A percentile compares a stretch with the other conserved stretches of the same genome.
Evolutionary conservation across 2,113 vertebrate species (phyloP).

Genomic region (Pelobates fuscus): DNA sequence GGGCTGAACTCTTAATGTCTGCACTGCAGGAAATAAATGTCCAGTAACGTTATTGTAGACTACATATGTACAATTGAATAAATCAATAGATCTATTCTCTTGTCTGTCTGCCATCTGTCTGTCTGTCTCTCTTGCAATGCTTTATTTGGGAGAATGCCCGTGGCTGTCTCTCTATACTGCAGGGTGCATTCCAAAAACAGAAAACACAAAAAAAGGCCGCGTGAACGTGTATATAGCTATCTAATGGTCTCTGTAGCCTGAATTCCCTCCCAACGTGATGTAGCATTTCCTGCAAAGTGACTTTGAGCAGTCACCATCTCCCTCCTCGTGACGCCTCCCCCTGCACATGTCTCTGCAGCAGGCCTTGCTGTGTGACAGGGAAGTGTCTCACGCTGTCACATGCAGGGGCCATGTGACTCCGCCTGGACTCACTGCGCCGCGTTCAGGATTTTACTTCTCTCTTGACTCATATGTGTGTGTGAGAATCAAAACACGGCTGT

Average conservation of each 20-base stretch:
- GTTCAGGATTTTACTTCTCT: slow-evolving; percentile 2
- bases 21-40: too few species aligned
- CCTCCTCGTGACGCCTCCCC: slow-evolving; percentile 47
- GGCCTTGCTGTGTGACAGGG: slow-evolving; percentile 48
- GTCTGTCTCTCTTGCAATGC: too few species aligned
- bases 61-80: too few species aligned
- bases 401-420: not conserved
- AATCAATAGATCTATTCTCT: too few species aligned
- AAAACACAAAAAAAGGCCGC: too few species aligned
- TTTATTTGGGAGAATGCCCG: too few species aligned
- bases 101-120: too few species aligned
- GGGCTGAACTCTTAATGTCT: too few species aligned
- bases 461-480: slow-evolving; percentile 37
- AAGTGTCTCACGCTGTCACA: slow-evolving; percentile 46
- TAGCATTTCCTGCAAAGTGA: slow-evolving; percentile 19
- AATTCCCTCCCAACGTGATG: slow-evolving; percentile 25
- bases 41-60: too few species aligned
- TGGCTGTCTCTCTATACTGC: too few species aligned
- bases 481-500: slow-evolving; percentile 39
- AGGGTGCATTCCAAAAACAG: too few species aligned
- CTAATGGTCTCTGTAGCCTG: not conserved
- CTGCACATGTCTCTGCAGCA: slow-evolving; percentile 56
- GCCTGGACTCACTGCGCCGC: slow-evolving; percentile 18
- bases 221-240: too few species aligned
- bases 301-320: slow-evolving; percentile 50